Conservation (phyloP, 2,113 vertebrate genomes). For the human (Homo sapiens) region GRCh38 chr5:136576501-136577000, state of each 20-base stretch:
- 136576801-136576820: background rate
- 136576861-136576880: background rate
- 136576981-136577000: background rate
- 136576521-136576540: background rate
- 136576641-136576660: background rate
- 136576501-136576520: background rate
- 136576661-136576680: conserved; percentile 5
- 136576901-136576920: background rate
- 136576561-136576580: background rate
- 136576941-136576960: background rate
- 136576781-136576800: background rate
- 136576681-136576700: background rate
- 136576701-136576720: conserved; percentile 2
- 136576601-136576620: conserved; percentile 17
- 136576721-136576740: background rate
- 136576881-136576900: background rate
- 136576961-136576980: background rate
- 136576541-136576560: conserved; percentile 37
- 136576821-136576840: background rate
- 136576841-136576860: background rate
- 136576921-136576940: background rate
- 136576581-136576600: background rate
- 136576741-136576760: background rate
- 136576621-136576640: conserved; percentile 26
- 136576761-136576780: background rate